Base-by-base conservation (phyloP, 2,888 invertebrate species). In the Paralinhomoeus sp. region DNA sequence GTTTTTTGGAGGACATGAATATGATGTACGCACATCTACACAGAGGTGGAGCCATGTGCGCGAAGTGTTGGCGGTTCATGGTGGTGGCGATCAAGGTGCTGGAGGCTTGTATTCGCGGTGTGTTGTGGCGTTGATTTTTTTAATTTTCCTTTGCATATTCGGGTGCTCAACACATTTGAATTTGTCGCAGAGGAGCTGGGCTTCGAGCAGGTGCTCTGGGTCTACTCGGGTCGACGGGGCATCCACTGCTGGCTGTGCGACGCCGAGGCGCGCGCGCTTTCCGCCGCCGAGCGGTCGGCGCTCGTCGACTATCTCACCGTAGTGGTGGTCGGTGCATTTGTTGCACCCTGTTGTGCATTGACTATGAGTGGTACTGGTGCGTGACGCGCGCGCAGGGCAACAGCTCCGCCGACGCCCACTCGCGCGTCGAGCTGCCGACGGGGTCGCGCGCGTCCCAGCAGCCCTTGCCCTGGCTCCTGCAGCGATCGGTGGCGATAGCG, bases 171-270 rank as follows among this genome's bases (percentile, higher is more conserved):
- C n/a, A n/a, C n/a, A n/a, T n/a, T n/a, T n/a, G n/a, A n/a, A n/a
- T n/a, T n/a, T n/a, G 27, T 58, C 63, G 41, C 64, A 77, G 87
- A 84, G 56, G 93, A 97, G 66, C 97, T 97, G 70, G 91, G 85
- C 5, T 99, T 80, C 63, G 73, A 80, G 57, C 78, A 85, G 57
- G 71, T 87, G 33, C 67, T 99, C 40, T 99, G 93, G 93, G 81
- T 97, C 22, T 99, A 87, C 65, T 97, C 93, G 48, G 97, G 97
- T 1, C 74, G 97, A 52, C 75, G 97, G 70, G 97, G 97, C 57
- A 76, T 99, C 42, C 97, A 99, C 74, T 89, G 91, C 60, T 99
- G 97, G 97, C 79, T 97, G 9, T 85, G 83, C 56, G 97, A 99
- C 64, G 72, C 75, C 54, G 69, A 69, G 43, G 91, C 91, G 0